These are phyloP conservation scores for Nebria salina DNA, from an alignment of 2,888 invertebrate species.

Conservation along the genomic window DNA sequence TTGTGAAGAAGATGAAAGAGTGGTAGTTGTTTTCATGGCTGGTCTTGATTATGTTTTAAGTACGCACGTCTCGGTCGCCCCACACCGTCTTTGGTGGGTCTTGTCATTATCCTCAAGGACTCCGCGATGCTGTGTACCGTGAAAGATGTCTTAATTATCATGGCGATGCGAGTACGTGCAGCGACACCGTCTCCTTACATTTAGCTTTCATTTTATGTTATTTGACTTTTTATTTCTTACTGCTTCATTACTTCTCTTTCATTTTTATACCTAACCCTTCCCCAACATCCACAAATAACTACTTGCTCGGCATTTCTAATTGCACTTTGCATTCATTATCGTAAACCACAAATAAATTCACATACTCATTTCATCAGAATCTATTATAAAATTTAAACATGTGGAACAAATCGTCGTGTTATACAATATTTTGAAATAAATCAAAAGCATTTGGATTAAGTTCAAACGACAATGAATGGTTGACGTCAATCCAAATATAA, in stretches of 20 bases:
- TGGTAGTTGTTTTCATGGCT: constrained; percentile 32
- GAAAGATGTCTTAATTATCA: constrained; percentile 44
- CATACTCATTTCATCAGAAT: too few species aligned
- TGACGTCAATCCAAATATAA: neutral
- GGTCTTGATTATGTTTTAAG: constrained; percentile 43
- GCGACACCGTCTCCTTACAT: constrained; percentile 12
- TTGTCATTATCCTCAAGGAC: constrained; percentile 44
- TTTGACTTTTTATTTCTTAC: too few species aligned
- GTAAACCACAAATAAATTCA: too few species aligned
- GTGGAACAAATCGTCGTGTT: too few species aligned
- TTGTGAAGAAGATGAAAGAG: constrained; percentile 20
- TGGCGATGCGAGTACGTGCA: constrained; percentile 28
- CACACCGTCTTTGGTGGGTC: neutral
- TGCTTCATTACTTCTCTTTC: too few species aligned
- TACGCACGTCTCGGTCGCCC: constrained; percentile 32
- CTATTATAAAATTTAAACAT: too few species aligned
- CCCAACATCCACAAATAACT: too few species aligned
- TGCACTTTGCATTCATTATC: too few species aligned
- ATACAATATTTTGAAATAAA: neutral
- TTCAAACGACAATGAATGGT: neutral
- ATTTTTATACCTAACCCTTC: too few species aligned
- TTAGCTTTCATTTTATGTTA: too few species aligned
- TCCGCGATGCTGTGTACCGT: constrained; percentile 27
- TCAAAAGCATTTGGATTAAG: neutral
- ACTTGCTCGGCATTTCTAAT: too few species aligned